Conservation (phyloP, 2,113 vertebrate species). For the Seriola dumerili region DNA sequence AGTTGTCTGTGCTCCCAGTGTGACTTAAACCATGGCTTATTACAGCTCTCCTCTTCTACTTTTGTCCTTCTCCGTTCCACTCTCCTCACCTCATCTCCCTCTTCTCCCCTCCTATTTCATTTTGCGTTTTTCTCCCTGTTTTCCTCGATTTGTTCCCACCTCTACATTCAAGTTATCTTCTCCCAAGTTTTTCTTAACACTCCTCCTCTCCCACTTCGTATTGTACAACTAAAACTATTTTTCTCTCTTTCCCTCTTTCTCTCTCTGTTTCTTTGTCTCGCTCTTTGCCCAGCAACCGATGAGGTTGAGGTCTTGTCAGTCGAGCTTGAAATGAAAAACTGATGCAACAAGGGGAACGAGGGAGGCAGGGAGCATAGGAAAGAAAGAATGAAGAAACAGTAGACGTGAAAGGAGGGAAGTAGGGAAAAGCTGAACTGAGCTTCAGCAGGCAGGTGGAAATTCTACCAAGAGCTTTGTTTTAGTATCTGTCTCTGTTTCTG, state of each 20-base stretch:
- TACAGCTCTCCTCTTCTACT: constrained; percentile 18
- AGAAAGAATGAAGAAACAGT: constrained; percentile 45
- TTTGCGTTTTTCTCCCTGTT: constrained; percentile 5
- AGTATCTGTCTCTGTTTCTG: constrained; percentile 38
- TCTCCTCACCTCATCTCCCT: not conserved
- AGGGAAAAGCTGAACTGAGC: constrained; percentile 45
- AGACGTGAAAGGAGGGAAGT: constrained; percentile 35
- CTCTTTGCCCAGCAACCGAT: constrained; percentile 53
- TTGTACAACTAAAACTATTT: constrained; percentile 18
- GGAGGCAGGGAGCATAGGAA: constrained; percentile 26
- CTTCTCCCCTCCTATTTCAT: not conserved
- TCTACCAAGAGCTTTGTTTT: constrained; percentile 39
- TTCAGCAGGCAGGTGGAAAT: constrained; percentile 33
- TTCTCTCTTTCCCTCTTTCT: constrained; percentile 15
- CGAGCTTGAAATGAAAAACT: constrained; percentile 79
- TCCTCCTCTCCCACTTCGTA: not conserved
- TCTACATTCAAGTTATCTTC: not conserved
- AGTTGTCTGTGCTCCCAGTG: constrained; percentile 9
- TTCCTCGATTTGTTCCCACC: constrained; percentile 16
- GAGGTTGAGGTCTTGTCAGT: constrained; percentile 61
- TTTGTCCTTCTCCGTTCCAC: not conserved
- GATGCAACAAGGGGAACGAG: constrained; percentile 51
- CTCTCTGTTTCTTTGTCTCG: constrained; percentile 37
- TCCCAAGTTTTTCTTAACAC: constrained; percentile 16
- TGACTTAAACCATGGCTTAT: constrained; percentile 44